Evolutionary conservation across 2,888 invertebrate genomes (phyloP).

Genomic region (Drosophila neutralis): DNA sequence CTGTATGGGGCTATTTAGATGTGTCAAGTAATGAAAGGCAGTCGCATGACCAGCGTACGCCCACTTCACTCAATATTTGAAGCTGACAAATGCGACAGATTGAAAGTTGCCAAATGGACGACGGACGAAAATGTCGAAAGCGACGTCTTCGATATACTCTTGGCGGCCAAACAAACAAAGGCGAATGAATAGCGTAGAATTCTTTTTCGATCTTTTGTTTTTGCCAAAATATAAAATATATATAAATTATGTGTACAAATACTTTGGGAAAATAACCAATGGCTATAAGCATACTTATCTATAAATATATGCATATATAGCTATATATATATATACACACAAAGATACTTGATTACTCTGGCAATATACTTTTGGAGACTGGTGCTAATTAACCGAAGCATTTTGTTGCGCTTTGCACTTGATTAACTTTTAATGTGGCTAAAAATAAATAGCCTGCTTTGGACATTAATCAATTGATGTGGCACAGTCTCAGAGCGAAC

Average conservation of each 20-base stretch:
- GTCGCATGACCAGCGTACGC: slow-evolving; percentile 65
- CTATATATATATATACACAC: background rate
- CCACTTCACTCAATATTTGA: slow-evolving; percentile 66
- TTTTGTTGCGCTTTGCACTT: slow-evolving; percentile 69
- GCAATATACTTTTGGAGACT: slow-evolving; percentile 12
- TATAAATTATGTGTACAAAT: slow-evolving; percentile 9
- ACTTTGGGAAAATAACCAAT: slow-evolving; percentile 2
- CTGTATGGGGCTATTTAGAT: slow-evolving; percentile 39
- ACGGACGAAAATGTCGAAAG: slow-evolving; percentile 50
- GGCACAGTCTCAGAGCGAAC: slow-evolving; percentile 17
- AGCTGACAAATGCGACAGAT: slow-evolving; percentile 77
- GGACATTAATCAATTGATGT: slow-evolving; percentile 52
- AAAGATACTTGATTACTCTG: background rate
- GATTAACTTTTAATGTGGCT: slow-evolving; percentile 63
- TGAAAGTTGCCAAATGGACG: slow-evolving; percentile 71
- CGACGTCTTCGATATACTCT: slow-evolving; percentile 43
- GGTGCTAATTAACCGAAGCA: slow-evolving; percentile 64
- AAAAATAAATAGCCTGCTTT: slow-evolving; percentile 57
- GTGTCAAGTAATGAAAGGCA: slow-evolving; percentile 51
- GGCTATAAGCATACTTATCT: slow-evolving; percentile 8
- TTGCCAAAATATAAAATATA: slow-evolving; percentile 19
- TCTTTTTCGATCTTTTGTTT: slow-evolving; percentile 11
- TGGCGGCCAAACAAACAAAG: slow-evolving; percentile 47
- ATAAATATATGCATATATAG: background rate
- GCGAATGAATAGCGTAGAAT: slow-evolving; percentile 26